Evolutionary conservation across 2,888 invertebrate genomes (phyloP), one percentile per base, ranked within the genome.

Genomic region (Mythimna loreyi): DNA sequence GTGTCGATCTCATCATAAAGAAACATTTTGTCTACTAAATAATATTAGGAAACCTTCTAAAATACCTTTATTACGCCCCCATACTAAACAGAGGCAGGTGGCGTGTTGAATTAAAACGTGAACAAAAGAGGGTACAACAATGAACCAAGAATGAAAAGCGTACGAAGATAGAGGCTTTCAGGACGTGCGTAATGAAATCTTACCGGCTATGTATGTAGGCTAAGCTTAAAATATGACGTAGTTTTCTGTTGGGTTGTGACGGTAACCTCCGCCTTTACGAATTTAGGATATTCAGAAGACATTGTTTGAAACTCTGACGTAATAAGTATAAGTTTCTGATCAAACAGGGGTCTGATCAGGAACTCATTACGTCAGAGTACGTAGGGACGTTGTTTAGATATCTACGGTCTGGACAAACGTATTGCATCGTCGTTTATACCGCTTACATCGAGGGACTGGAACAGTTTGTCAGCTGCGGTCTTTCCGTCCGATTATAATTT

Each of bases 41-140:
- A 50, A 21, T 36, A 16, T 23, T 21, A 52, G 19, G 47, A n/a
- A 45, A 59, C 52, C 62, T 82, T 76, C 72, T 84, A 30, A 8
- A 8, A 0, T 36, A 0, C 6, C 11, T 72, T 21, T 8, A 23
- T 6, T 28, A 21, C 56, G 63, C 40, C 69, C n/a, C 6, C 25
- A 25, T 30, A 45, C 40, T 63, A 40, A 62, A 57, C 56, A 67
- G 70, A 77, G 80, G 73, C 83, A 86, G 86, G 86, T 86, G 87
- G 80, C 75, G 77, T 68, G 70, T 75, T 81, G 87, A 86, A 86
- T 88, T 86, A 85, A 87, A 88, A 81, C 77, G 80, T 76, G 87
- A 86, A 89, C 89, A 89, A 89, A 85, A 82, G 89, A 59, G 52
- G 64, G 72, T 77, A 78, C 75, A 88, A 40, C 88, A 88, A 86